Conservation (phyloP, 2,888 invertebrate genomes). For the Hydrotaea cyrtoneurina region DNA sequence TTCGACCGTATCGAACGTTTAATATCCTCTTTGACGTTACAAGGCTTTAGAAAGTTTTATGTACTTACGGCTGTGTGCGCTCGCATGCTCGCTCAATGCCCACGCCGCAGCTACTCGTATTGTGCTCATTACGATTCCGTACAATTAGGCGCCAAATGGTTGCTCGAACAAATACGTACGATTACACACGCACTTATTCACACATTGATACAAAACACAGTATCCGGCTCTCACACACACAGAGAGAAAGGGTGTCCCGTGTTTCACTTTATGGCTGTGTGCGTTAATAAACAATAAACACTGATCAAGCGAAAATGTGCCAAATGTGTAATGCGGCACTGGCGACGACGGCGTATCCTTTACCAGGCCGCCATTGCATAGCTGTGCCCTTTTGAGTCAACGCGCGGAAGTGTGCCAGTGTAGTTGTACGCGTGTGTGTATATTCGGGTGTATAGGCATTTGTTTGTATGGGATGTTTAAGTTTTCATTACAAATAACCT, state of each 20-base stretch:
- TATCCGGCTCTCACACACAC: neutral
- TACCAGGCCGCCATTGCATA: neutral
- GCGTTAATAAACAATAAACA: slow-evolving; percentile 39
- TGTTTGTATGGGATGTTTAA: neutral
- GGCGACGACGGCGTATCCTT: neutral
- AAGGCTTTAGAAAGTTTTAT: neutral
- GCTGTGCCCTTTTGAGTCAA: neutral
- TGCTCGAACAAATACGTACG: slow-evolving; percentile 14
- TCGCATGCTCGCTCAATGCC: no score
- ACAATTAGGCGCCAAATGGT: slow-evolving; percentile 59
- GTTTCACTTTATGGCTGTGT: slow-evolving; percentile 5
- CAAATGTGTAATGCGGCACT: neutral
- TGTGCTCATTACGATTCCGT: slow-evolving; percentile 32
- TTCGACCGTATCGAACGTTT: neutral
- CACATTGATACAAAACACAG: neutral
- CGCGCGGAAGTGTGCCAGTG: neutral
- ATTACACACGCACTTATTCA: neutral
- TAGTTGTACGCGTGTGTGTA: neutral
- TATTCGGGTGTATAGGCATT: neutral
- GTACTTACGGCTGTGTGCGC: neutral
- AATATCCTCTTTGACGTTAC: slow-evolving; percentile 16
- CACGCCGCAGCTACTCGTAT: no score
- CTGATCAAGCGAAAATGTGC: slow-evolving; percentile 34
- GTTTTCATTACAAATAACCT: slow-evolving; percentile 34
- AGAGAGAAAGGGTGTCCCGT: neutral